Conservation (phyloP, 2,888 invertebrate genomes). For the Conus canariensis region DNA sequence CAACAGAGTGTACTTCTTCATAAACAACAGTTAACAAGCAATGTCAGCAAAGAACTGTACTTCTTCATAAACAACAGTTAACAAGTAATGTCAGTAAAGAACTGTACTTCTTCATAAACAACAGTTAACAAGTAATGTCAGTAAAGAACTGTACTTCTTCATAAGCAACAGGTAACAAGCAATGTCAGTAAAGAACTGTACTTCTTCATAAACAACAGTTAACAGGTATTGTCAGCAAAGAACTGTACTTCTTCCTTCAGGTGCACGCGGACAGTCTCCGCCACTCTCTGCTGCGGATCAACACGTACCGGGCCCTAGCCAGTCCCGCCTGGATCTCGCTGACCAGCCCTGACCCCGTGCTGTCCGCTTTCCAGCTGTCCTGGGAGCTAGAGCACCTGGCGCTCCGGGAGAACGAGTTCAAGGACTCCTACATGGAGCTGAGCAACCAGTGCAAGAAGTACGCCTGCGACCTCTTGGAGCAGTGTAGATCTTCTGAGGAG, state of each 20-base stretch:
- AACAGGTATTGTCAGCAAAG: too few relatives aligned
- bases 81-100: too few relatives aligned
- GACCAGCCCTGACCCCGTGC: conserved; percentile 81
- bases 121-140: too few relatives aligned
- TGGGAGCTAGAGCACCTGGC: conserved; percentile 81
- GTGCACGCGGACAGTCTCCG: conserved; percentile 71
- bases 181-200: too few relatives aligned
- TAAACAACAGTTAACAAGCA: too few relatives aligned
- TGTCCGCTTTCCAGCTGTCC: conserved; percentile 80
- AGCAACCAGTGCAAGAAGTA: conserved; percentile 81
- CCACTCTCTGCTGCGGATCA: conserved; percentile 81
- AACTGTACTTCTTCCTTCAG: background rate
- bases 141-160: too few relatives aligned
- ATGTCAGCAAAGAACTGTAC: too few relatives aligned
- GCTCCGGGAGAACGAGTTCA: conserved; percentile 80
- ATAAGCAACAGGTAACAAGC: too few relatives aligned
- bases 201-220: too few relatives aligned
- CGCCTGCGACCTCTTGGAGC: conserved; percentile 81
- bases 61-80: too few relatives aligned
- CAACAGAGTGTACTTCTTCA: too few relatives aligned
- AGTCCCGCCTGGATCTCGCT: conserved; percentile 82
- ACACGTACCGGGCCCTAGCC: conserved; percentile 81
- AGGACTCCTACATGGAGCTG: conserved; percentile 79
- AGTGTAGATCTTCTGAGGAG: conserved; percentile 82
- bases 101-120: too few relatives aligned